Conservation (phyloP, 2,113 vertebrate genomes). For the Hypomesus transpacificus region DNA sequence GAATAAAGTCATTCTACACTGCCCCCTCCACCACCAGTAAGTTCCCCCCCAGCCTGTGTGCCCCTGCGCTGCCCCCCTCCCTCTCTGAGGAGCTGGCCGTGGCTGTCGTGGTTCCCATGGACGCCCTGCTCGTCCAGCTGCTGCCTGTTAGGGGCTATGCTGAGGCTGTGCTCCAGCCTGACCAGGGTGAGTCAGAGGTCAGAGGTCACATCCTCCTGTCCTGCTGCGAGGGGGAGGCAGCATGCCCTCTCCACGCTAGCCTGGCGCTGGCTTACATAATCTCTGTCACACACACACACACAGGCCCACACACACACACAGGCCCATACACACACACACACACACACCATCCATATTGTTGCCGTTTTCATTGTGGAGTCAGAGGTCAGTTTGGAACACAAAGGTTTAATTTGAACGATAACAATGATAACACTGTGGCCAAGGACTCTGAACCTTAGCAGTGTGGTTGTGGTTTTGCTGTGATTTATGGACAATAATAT, state of each 20-base stretch:
- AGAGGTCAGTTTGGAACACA: not conserved
- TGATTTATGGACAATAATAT: no score
- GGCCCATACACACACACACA: not conserved
- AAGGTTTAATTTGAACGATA: not conserved
- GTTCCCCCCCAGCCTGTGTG: slow-evolving; percentile 81
- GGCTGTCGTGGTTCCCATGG: slow-evolving; percentile 79
- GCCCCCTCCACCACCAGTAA: slow-evolving; percentile 65
- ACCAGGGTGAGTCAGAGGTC: slow-evolving; percentile 67
- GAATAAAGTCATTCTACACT: not conserved
- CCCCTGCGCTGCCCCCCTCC: slow-evolving; percentile 60
- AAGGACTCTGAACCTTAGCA: no score
- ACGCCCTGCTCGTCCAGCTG: slow-evolving; percentile 81
- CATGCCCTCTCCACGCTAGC: not conserved
- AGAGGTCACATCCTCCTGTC: no score
- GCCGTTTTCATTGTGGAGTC: not conserved
- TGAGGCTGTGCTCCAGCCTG: slow-evolving; percentile 74
- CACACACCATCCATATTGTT: not conserved
- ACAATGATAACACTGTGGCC: no score
- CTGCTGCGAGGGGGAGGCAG: no score
- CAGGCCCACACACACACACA: no score
- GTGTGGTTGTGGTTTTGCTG: no score
- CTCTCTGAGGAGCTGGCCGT: slow-evolving; percentile 77
- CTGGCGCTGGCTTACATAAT: no score
- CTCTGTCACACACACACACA: not conserved
- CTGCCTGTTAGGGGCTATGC: slow-evolving; percentile 77